Evolutionary conservation across 2,888 invertebrate species (phyloP).

Genomic region (Eucriotettix oculatus): DNA sequence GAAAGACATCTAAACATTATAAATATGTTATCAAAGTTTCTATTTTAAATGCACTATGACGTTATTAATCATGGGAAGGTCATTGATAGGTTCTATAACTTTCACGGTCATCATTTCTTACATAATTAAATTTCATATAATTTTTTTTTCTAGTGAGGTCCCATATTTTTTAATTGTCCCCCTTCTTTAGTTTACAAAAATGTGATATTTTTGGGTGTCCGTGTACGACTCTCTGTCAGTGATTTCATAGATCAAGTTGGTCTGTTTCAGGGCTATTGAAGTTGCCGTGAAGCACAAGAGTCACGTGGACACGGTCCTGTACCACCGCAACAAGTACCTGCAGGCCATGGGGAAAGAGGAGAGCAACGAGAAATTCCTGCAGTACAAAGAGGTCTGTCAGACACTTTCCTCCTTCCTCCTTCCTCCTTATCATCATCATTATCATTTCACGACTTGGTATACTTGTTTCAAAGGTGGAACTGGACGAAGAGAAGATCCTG

Average conservation of each 20-base stretch:
- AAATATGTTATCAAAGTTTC: too few relatives aligned
- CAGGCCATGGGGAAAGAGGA: slow-evolving; percentile 37
- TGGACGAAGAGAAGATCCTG: slow-evolving; percentile 30
- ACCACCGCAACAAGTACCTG: slow-evolving; percentile 45
- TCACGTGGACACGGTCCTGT: slow-evolving; percentile 54
- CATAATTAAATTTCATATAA: too few relatives aligned
- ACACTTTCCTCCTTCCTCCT: too few relatives aligned
- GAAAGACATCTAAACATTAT: too few relatives aligned
- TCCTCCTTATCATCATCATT: slow-evolving; percentile 1
- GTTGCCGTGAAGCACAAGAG: slow-evolving; percentile 55
- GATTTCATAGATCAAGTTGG: not conserved
- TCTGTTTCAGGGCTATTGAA: slow-evolving; percentile 45
- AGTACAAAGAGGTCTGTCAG: slow-evolving; percentile 23
- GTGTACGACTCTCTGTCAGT: not conserved
- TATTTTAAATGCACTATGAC: too few relatives aligned
- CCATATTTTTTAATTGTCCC: not conserved
- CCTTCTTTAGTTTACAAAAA: not conserved
- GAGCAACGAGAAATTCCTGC: slow-evolving; percentile 35
- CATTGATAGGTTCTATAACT: too few relatives aligned
- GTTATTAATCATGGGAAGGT: too few relatives aligned
- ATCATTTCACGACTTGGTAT: slow-evolving; percentile 3
- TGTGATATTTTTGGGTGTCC: not conserved
- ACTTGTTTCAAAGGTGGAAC: slow-evolving; percentile 25
- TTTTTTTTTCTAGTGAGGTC: too few relatives aligned
- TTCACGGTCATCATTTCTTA: too few relatives aligned